These are phyloP conservation scores for Ferdinandea cuprea DNA, from an alignment of 2,888 invertebrate species.

Conservation along the genomic window DNA sequence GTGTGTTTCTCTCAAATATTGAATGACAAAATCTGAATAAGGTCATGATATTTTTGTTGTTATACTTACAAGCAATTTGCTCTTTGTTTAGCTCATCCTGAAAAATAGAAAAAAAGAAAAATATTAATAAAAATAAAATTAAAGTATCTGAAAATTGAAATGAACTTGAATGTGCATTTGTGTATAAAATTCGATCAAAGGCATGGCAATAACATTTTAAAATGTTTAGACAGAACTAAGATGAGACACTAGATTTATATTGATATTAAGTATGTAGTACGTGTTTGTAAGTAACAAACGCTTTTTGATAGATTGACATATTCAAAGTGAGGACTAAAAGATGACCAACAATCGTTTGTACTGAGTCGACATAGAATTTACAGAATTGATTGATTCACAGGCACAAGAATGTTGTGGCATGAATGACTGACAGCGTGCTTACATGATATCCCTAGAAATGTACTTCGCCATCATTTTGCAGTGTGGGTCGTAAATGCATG, in stretches of 20 bases:
- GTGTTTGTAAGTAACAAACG: too few species aligned
- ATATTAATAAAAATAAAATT: background rate
- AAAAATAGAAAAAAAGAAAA: conserved; percentile 80
- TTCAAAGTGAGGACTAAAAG: conserved; percentile 2
- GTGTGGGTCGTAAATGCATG: too few species aligned
- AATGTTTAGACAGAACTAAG: too few species aligned
- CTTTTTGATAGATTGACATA: conserved; percentile 6
- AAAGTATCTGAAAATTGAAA: background rate
- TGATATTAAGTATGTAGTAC: background rate
- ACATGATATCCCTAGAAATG: too few species aligned
- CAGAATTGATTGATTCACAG: background rate
- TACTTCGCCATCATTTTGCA: too few species aligned
- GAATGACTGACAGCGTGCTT: background rate
- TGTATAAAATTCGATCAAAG: conserved; percentile 4
- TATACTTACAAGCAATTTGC: conserved; percentile 89
- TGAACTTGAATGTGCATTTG: background rate
- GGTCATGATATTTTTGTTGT: conserved; percentile 11
- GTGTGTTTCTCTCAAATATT: conserved; percentile 33
- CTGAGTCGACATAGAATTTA: background rate
- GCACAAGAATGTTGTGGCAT: background rate
- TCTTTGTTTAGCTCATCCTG: conserved; percentile 91
- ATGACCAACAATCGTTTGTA: background rate
- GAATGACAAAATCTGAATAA: conserved; percentile 17
- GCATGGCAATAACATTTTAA: background rate
- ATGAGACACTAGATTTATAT: too few species aligned